These are phyloP conservation scores for Catharus ustulatus DNA, from an alignment of 2,797 vertebrate genomes.

Conservation along the genomic window DNA sequence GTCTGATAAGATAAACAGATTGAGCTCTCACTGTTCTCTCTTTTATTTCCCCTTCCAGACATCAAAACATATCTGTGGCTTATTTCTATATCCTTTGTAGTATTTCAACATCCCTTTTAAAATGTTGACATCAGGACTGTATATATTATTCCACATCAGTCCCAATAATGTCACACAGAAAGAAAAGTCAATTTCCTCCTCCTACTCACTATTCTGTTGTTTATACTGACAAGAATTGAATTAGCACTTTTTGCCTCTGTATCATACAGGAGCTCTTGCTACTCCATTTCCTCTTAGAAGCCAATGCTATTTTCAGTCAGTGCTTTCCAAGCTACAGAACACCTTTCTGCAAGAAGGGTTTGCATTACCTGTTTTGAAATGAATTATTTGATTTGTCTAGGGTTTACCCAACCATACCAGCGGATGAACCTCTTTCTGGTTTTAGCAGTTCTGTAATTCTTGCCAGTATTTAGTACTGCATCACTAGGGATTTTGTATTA, in stretches of 20 bases:
- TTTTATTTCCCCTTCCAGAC: neutral
- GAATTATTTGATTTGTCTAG: neutral
- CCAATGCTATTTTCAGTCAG: neutral
- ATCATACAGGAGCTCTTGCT: neutral
- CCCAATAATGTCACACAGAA: constrained; percentile 51
- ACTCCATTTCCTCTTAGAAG: neutral
- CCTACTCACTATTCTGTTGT: constrained; percentile 52
- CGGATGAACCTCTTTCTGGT: neutral
- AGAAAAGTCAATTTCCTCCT: constrained; percentile 53
- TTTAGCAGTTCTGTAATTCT: neutral
- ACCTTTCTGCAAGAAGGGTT: neutral
- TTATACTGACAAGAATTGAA: constrained; percentile 52
- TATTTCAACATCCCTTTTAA: constrained; percentile 20
- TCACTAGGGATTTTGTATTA: neutral
- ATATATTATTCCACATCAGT: constrained; percentile 53
- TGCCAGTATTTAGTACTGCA: neutral
- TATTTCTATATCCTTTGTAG: constrained; percentile 11
- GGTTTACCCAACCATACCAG: neutral
- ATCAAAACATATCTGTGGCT: constrained; percentile 47
- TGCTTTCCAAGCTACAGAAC: neutral
- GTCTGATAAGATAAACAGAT: constrained; percentile 59
- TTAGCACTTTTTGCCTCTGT: constrained; percentile 44
- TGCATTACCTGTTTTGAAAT: neutral
- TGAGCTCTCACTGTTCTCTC: constrained; percentile 40
- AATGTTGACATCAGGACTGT: constrained; percentile 39